Evolutionary conservation across 2,888 invertebrate genomes (phyloP).

Genomic region (Drosophila prolongata): DNA sequence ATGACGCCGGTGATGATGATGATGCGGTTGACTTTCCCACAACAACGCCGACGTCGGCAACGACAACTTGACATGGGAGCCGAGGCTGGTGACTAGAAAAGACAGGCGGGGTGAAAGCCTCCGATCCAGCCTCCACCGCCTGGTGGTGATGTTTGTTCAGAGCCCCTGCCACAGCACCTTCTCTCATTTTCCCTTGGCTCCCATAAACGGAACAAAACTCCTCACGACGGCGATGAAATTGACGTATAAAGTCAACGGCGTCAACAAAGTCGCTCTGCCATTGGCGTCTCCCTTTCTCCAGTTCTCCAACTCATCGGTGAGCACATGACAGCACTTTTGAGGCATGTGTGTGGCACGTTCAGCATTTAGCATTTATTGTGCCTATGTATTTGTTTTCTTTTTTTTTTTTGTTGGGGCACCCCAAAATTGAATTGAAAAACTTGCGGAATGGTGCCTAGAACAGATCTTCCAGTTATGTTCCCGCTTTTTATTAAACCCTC

Average conservation of each 20-base stretch:
- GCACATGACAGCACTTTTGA: slow-evolving; percentile 66
- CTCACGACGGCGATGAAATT: slow-evolving; percentile 56
- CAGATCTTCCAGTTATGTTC: slow-evolving; percentile 8
- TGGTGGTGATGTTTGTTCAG: slow-evolving; percentile 68
- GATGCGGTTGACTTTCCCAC: slow-evolving; percentile 51
- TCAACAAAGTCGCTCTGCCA: slow-evolving; percentile 42
- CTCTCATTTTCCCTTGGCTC: slow-evolving; percentile 42
- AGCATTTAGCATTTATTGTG: slow-evolving; percentile 75
- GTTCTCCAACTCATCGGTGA: slow-evolving; percentile 48
- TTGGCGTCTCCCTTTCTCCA: slow-evolving; percentile 3
- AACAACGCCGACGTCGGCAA: slow-evolving; percentile 47
- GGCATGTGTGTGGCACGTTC: slow-evolving; percentile 66
- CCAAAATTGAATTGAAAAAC: slow-evolving; percentile 66
- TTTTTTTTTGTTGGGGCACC: slow-evolving; percentile 16
- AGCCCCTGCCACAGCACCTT: slow-evolving; percentile 16
- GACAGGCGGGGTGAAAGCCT: slow-evolving; percentile 69
- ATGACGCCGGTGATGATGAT: slow-evolving; percentile 35
- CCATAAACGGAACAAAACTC: slow-evolving; percentile 68
- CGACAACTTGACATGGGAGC: slow-evolving; percentile 71
- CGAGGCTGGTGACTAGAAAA: slow-evolving; percentile 69
- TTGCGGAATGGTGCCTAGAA: slow-evolving; percentile 31
- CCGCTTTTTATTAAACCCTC: slow-evolving; percentile 26
- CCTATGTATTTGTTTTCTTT: slow-evolving; percentile 49
- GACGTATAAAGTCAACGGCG: slow-evolving; percentile 78
- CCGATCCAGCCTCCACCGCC: slow-evolving; percentile 27